Evolutionary conservation across 2,113 vertebrate genomes (phyloP).

Genomic region (Garra rufa): DNA sequence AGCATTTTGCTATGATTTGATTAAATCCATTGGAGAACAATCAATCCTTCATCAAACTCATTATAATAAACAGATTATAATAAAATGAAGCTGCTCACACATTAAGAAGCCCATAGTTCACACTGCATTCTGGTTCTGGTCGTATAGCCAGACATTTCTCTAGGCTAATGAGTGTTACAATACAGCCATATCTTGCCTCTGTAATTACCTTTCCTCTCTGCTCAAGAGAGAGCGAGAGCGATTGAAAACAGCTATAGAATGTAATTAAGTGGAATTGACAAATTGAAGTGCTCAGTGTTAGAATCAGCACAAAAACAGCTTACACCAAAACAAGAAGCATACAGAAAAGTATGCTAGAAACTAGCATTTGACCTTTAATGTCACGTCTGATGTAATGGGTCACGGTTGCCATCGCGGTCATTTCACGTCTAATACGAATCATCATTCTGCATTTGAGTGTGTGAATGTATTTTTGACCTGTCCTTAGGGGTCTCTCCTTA

Average conservation of each 20-base stretch:
- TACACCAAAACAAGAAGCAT: not conserved
- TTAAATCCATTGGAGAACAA: no score
- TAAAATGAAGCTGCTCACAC: not conserved
- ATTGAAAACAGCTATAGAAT: constrained; percentile 34
- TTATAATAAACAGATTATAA: not conserved
- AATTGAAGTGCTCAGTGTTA: constrained; percentile 15
- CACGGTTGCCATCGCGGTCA: not conserved
- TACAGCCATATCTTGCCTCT: constrained; percentile 32
- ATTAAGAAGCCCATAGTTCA: not conserved
- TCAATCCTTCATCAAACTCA: no score
- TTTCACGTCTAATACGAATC: not conserved
- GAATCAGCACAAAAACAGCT: constrained; percentile 19
- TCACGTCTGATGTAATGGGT: constrained; percentile 31
- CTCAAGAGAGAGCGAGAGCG: not conserved
- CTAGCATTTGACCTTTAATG: constrained; percentile 34
- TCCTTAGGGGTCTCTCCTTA: constrained; percentile 3
- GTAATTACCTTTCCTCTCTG: constrained; percentile 29
- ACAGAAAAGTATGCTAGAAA: not conserved
- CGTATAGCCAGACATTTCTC: not conserved
- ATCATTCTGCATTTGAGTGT: constrained; percentile 28
- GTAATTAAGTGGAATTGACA: constrained; percentile 32
- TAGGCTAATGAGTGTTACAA: constrained; percentile 6
- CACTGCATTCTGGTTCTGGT: not conserved
- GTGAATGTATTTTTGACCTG: constrained; percentile 2
- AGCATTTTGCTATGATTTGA: no score